A percentile compares a stretch with the other conserved stretches of the same genome.
Evolutionary conservation across 2,113 vertebrate species (phyloP).

Genomic region (Burhinus oedicnemus): DNA sequence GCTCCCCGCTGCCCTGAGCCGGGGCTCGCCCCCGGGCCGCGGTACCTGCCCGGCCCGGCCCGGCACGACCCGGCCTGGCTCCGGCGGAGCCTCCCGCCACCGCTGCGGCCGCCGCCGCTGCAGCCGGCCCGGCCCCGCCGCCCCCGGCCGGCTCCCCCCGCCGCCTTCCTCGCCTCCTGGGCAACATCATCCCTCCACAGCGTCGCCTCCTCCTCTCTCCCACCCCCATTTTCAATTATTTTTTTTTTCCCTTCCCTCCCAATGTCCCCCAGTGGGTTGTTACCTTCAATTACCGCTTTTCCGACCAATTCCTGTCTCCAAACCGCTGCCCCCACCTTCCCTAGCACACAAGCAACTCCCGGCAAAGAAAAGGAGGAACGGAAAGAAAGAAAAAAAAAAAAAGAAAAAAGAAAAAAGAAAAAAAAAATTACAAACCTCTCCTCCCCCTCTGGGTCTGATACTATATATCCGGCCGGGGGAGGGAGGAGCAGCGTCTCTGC

Average conservation of each 20-base stretch:
- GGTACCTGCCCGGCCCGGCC: background rate
- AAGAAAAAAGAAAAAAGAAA: too few relatives aligned
- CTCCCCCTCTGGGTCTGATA: background rate
- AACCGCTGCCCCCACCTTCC: background rate
- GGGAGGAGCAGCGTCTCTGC: background rate
- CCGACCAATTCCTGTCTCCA: background rate
- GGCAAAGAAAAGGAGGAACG: background rate
- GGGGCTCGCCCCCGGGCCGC: too few relatives aligned
- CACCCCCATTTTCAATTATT: background rate
- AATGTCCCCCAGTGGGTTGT: background rate
- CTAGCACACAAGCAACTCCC: background rate
- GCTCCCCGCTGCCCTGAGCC: background rate
- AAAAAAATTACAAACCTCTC: background rate
- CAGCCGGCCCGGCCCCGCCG: background rate
- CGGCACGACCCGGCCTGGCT: background rate
- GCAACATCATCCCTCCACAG: background rate
- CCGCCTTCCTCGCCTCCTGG: background rate
- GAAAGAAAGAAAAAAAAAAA: background rate
- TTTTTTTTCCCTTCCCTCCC: background rate
- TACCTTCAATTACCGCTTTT: background rate
- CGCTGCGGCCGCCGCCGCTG: background rate
- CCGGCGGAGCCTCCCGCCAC: background rate
- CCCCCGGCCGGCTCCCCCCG: background rate
- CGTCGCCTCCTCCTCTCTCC: background rate
- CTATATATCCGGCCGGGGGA: background rate